Percentiles rank a stretch among this genome's conserved stretches.
phyloP scores from a whole-genome alignment of 2,888 invertebrate genomes.

The Bimastos eiseni region DNA sequence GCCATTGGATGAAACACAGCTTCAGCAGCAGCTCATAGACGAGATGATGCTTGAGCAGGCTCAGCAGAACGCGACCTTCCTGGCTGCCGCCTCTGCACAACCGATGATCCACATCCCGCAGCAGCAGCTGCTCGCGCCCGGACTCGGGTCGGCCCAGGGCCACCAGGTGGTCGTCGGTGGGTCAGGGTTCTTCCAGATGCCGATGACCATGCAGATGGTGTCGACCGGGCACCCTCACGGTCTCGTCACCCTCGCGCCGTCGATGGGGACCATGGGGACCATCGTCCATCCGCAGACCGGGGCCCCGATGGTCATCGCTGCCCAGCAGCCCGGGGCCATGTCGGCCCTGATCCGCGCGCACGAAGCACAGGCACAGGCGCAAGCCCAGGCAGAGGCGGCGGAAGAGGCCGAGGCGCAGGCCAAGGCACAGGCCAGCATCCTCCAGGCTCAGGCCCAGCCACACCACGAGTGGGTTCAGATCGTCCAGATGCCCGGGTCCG shows the following conservation, averaged over 20 bases:
- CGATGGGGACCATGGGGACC: constrained; percentile 26
- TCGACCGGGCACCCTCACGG: neutral
- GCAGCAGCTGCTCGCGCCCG: neutral
- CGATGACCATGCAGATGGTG: constrained; percentile 27
- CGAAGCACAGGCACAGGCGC: constrained; percentile 46
- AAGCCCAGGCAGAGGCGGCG: constrained; percentile 48
- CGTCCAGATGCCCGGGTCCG: constrained; percentile 27
- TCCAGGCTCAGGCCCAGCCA: neutral
- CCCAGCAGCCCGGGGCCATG: neutral
- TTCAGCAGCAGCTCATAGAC: constrained; percentile 26
- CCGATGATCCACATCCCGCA: constrained; percentile 14
- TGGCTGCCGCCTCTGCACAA: neutral
- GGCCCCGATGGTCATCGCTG: constrained; percentile 39
- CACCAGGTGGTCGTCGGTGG: neutral
- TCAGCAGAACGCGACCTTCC: constrained; percentile 8
- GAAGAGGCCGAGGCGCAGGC: constrained; percentile 48
- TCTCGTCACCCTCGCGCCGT: neutral
- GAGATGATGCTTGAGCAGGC: constrained; percentile 22
- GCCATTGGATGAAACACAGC: neutral
- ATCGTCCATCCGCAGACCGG: constrained; percentile 43
- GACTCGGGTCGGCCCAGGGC: neutral
- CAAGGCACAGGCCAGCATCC: neutral
- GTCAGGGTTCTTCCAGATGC: constrained; percentile 16
- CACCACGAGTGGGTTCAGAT: constrained; percentile 33
- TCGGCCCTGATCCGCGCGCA: neutral